Base-by-base conservation (phyloP, 2,888 invertebrate genomes). In the Limnephilus marmoratus region DNA sequence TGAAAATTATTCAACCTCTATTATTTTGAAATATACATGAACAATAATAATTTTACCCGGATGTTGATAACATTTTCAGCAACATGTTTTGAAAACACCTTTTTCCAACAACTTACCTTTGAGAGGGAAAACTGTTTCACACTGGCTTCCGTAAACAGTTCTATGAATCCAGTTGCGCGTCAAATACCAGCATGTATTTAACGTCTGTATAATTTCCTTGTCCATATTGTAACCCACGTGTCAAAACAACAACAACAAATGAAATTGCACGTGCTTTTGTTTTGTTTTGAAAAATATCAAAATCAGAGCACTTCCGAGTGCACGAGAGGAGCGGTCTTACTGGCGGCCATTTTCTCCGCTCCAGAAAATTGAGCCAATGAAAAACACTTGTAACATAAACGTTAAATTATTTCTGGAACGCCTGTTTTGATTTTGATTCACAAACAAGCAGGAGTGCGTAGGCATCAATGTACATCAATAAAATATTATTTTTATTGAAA, bases 331-430 rank as follows among this genome's bases (percentile, higher is more conserved):
- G 7, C 83, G 34, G 34, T 83, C 37, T 31, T 12, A 86, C 86
- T 86, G 45, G 45, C 86, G 41, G 37, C 86, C 86, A 37, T 37
- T 45, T 86, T 45, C 86, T 29, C 2, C 53, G n/a, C 68, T 68
- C 15, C 87, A 68, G 45, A 87, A 87, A 85, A 41, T 49, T 87
- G 68, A 68, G 29, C 90, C 37, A 81, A 81, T 41, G 90, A 90
- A n/a, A 81, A 41, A 29, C 82, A 41, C 81, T 81, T 41, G 81
- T 87, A 89, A 53, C 68, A 68, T 92, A 91, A 92, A 91, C 92
- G 91, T 91, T 82, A 92, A 91, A 91, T 92, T 92, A 92, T 92
- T 92, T 91, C 91, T 92, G 92, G 91, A 92, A 41, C 92, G 90
- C 88, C 91, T 37, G 91, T 92, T 92, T 86, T 92, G 53, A 85